phyloP scores from a whole-genome alignment of 2,797 vertebrate genomes.

The Salmo trutta region DNA sequence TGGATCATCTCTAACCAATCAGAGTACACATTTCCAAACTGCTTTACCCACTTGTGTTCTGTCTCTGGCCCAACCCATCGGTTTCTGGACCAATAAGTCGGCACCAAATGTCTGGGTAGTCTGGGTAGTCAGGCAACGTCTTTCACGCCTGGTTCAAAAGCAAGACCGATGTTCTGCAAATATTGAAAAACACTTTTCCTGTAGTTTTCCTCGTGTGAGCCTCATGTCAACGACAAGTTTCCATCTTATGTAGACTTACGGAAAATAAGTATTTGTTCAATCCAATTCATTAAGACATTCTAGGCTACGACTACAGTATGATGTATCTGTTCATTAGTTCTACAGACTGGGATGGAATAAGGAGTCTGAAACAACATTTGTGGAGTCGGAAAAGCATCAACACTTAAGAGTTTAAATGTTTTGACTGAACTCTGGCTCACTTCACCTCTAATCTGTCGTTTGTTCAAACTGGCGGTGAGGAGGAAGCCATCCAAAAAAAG shows the following conservation, averaged over 20 bases:
- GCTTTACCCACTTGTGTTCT: too few species aligned
- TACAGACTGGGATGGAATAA: too few species aligned
- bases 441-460: constrained; percentile 4
- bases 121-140: too few species aligned
- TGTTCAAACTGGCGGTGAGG: background rate
- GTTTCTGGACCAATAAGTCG: too few species aligned
- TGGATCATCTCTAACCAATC: too few species aligned
- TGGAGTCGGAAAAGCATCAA: background rate
- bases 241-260: background rate
- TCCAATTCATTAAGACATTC: background rate
- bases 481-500: background rate
- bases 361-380: background rate
- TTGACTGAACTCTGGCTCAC: background rate
- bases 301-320: background rate
- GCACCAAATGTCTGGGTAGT: too few species aligned
- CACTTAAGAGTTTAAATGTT: background rate
- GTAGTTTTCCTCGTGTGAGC: background rate
- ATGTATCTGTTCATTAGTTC: background rate
- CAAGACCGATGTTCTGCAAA: background rate
- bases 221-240: background rate
- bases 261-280: background rate
- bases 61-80: too few species aligned
- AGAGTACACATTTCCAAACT: too few species aligned
- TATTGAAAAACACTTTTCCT: background rate
- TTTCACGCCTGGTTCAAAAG: background rate